phyloP scores from a whole-genome alignment of 2,113 vertebrate species.

The Struthio camelus region DNA sequence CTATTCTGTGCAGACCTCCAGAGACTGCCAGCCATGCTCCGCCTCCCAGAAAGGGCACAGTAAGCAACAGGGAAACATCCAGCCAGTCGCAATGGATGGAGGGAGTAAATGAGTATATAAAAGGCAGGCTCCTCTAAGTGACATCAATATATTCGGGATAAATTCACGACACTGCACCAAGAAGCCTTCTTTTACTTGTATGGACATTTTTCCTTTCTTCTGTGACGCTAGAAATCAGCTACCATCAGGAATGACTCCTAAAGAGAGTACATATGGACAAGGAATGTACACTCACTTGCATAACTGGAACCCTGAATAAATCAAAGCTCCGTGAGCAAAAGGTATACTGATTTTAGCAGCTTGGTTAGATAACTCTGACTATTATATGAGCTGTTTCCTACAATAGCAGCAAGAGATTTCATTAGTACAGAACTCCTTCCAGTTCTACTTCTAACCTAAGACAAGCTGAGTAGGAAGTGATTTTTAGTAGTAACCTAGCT shows the following conservation, averaged over 20 bases:
- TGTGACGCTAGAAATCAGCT: background rate
- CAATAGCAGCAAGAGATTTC: background rate
- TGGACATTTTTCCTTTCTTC: background rate
- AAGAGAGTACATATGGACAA: background rate
- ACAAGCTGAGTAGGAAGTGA: background rate
- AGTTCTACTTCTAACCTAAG: background rate
- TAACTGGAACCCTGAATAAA: background rate
- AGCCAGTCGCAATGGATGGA: background rate
- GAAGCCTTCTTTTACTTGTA: background rate
- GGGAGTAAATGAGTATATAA: background rate
- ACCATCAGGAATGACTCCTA: background rate
- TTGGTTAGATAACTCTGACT: background rate
- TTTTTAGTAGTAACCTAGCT: background rate
- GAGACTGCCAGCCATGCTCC: background rate
- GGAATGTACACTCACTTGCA: background rate
- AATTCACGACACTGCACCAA: background rate
- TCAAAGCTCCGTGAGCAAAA: background rate
- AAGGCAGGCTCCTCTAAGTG: background rate
- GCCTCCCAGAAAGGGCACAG: background rate
- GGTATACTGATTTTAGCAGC: background rate
- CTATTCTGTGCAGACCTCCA: background rate
- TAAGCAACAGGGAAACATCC: background rate
- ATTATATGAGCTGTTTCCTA: background rate
- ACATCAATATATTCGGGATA: background rate
- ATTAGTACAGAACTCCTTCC: background rate